These are phyloP conservation scores for Lathronympha strigana DNA, from an alignment of 2,888 invertebrate genomes.

Conservation along the genomic window DNA sequence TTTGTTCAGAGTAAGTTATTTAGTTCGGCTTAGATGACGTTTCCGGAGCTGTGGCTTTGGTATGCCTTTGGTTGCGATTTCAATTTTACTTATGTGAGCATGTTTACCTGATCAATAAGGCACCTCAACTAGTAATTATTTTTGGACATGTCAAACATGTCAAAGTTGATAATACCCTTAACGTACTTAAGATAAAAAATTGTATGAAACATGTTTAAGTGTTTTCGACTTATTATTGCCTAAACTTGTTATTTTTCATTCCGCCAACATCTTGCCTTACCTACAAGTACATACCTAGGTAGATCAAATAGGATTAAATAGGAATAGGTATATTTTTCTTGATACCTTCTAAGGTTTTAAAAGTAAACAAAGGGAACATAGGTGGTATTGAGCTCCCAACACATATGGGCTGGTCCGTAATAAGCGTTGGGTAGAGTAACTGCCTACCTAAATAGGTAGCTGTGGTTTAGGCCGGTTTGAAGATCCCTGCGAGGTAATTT, in stretches of 20 bases:
- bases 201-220: too few relatives aligned
- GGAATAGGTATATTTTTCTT: too few relatives aligned
- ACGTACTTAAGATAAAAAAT: too few relatives aligned
- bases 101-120: not conserved
- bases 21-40: conserved; percentile 75
- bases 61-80: conserved; percentile 57
- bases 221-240: too few relatives aligned
- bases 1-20: conserved; percentile 73
- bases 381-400: conserved; percentile 53
- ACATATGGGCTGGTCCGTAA: conserved; percentile 65
- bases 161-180: too few relatives aligned
- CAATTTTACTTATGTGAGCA: conserved; percentile 51
- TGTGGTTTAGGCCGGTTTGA: conserved; percentile 36
- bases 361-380: conserved; percentile 44
- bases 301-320: too few relatives aligned
- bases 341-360: not conserved
- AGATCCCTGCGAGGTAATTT: conserved; percentile 66
- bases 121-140: too few relatives aligned
- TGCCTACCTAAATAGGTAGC: conserved; percentile 36
- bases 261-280: too few relatives aligned
- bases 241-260: too few relatives aligned
- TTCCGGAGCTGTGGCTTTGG: conserved; percentile 66
- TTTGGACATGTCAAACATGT: too few relatives aligned
- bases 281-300: too few relatives aligned
- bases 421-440: conserved; percentile 46